These are phyloP conservation scores for Pteromalus puparum DNA, from an alignment of 1,140 invertebrate genomes.

Conservation along the genomic window DNA sequence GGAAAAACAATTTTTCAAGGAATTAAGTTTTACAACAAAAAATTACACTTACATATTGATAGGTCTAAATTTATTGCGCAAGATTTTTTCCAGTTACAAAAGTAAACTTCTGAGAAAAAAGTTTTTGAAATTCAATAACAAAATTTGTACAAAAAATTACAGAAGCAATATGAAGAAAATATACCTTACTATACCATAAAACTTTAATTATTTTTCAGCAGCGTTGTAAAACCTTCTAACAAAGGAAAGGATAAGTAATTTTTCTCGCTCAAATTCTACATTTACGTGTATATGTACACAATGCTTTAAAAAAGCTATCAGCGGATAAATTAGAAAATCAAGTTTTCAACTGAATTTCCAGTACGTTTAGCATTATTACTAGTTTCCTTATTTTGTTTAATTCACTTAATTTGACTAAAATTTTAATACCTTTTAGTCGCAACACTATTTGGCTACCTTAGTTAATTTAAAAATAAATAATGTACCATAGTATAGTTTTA, in stretches of 20 bases:
- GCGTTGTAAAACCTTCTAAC: not conserved
- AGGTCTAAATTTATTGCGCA: slow-evolving; percentile 4
- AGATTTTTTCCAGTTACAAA: not conserved
- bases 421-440: slow-evolving; percentile 4
- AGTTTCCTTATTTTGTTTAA: slow-evolving; percentile 5
- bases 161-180: slow-evolving; percentile 1
- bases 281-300: slow-evolving; percentile 3
- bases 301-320: slow-evolving; percentile 1
- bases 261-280: not conserved
- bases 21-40: not conserved
- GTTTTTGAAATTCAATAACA: not conserved
- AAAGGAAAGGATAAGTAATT: slow-evolving; percentile 1
- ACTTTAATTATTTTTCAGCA: slow-evolving; percentile 5
- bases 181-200: slow-evolving; percentile 1
- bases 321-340: slow-evolving; percentile 4
- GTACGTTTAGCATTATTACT: slow-evolving; percentile 4
- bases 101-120: slow-evolving; percentile 3
- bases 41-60: not conserved
- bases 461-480: slow-evolving; percentile 6
- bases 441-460: slow-evolving; percentile 4
- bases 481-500: slow-evolving; percentile 4
- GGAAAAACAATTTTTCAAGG: not conserved
- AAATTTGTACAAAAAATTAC: slow-evolving; percentile 5
- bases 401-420: slow-evolving; percentile 1
- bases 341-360: slow-evolving; percentile 1